Base-by-base conservation (phyloP, 92 coral and sea anemone genomes). In the Scolanthus callimorphus region DNA sequence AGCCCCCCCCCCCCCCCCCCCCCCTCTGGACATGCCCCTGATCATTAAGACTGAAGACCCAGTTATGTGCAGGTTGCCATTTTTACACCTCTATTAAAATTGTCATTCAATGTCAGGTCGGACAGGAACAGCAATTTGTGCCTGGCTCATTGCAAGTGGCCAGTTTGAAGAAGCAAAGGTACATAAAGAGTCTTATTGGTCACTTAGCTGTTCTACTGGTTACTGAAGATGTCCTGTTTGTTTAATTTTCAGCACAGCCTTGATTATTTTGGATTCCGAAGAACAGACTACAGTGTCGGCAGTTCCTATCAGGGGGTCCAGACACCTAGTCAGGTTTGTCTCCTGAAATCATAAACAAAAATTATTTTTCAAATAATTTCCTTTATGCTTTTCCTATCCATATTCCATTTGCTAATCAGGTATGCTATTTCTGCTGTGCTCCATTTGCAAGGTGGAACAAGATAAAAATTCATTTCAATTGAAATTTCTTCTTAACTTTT, bases 51-150 rank as follows among this genome's bases (percentile, higher is more conserved):
- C n/a, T n/a, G n/a, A n/a, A n/a, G n/a, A n/a, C n/a, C n/a, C n/a
- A n/a, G n/a, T n/a, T n/a, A n/a, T n/a, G n/a, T n/a, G n/a, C n/a
- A n/a, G n/a, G n/a, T n/a, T n/a, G n/a, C n/a, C n/a, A n/a, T n/a
- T n/a, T n/a, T n/a, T n/a, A n/a, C n/a, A n/a, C n/a, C n/a, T n/a
- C n/a, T n/a, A n/a, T n/a, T n/a, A n/a, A n/a, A n/a, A n/a, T n/a
- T n/a, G n/a, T n/a, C n/a, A n/a, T 34, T 34, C 15, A 34, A 34
- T 6, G 6, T 6, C 55, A 92, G 99, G 99, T 17, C 78, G 99
- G 59, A 94, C 99, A 57, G 99, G 99, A 23, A 94, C 99, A 48
- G 99, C 96, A 6, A 47, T 94, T 20, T 94, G 99, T 62, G 77
- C 99, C 6, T 94, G 99, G 99, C 82, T 94, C 12, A 70, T 94